Percentiles rank a stretch among this genome's conserved stretches.
Evolutionary conservation across 2,888 invertebrate genomes (phyloP).

Genomic region (Drosophila lacicola): DNA sequence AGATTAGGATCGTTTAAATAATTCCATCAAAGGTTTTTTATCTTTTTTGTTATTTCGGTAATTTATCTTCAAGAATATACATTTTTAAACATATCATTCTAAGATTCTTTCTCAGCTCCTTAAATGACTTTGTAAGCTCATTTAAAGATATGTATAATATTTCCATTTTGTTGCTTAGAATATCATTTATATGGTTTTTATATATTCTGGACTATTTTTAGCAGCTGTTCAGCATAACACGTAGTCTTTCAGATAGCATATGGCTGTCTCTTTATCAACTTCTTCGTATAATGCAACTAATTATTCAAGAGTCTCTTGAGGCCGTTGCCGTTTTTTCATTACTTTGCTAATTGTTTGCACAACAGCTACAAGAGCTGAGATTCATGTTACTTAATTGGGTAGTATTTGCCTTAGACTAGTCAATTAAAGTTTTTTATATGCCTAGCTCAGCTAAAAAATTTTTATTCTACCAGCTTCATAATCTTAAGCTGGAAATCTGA

Average conservation of each 20-base stretch:
- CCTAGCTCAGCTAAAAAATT: conserved; percentile 5
- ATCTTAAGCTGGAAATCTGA: conserved; percentile 44
- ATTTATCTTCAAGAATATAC: too few relatives aligned
- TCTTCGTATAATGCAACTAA: conserved; percentile 28
- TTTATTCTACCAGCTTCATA: conserved; percentile 2
- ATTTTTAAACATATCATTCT: too few relatives aligned
- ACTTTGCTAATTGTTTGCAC: conserved; percentile 13
- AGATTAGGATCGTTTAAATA: neutral
- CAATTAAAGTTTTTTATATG: conserved; percentile 17
- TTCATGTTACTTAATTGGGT: conserved; percentile 20
- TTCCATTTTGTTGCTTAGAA: conserved; percentile 7
- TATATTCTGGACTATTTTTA: conserved; percentile 32
- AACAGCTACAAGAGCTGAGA: conserved; percentile 4
- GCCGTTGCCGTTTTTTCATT: conserved; percentile 1
- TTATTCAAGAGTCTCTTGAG: conserved; percentile 30
- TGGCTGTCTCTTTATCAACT: conserved; percentile 21
- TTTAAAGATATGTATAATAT: conserved; percentile 11
- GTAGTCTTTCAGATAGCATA: conserved; percentile 3
- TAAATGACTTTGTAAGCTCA: neutral
- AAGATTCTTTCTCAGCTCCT: neutral
- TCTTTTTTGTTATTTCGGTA: too few relatives aligned
- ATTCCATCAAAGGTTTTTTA: too few relatives aligned
- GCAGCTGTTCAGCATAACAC: neutral
- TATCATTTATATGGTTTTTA: conserved; percentile 21
- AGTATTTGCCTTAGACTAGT: conserved; percentile 13